A percentile compares a stretch with the other conserved stretches of the same genome.
Conservation (phyloP, 2,888 invertebrate genomes). For the Caenorhabditis sp. region DNA sequence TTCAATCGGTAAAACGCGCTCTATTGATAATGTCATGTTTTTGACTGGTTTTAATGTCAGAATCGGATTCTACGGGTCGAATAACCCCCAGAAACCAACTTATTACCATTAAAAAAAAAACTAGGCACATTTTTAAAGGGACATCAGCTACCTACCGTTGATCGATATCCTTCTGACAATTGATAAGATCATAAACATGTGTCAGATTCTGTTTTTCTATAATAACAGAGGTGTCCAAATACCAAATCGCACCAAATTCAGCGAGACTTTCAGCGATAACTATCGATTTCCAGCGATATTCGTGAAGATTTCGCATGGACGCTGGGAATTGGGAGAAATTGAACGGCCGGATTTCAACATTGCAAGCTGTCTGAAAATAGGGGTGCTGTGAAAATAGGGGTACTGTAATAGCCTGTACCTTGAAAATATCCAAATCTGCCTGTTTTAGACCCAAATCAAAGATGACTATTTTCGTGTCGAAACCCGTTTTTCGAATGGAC, state of each 20-base stretch:
- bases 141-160: neutral
- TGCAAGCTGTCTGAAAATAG: conserved; percentile 38
- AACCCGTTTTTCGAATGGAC: conserved; percentile 22
- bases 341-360: conserved; percentile 51
- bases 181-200: conserved; percentile 61
- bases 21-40: no score
- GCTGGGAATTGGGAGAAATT: conserved; percentile 45
- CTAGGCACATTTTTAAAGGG: no score
- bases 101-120: no score
- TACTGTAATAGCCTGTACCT: neutral
- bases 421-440: neutral
- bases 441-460: conserved; percentile 21
- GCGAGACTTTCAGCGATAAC: conserved; percentile 65
- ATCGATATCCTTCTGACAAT: conserved; percentile 50
- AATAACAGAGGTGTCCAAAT: conserved; percentile 69
- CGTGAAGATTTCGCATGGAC: conserved; percentile 18
- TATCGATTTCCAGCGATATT: conserved; percentile 61
- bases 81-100: no score
- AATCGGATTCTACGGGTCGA: no score
- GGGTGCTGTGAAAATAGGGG: no score
- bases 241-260: conserved; percentile 70
- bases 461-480: conserved; percentile 23
- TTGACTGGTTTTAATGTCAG: no score
- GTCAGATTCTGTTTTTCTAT: conserved; percentile 62
- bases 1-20: no score